Conservation (phyloP, 2,113 vertebrate genomes). For the Rhabdornis inornatus region DNA sequence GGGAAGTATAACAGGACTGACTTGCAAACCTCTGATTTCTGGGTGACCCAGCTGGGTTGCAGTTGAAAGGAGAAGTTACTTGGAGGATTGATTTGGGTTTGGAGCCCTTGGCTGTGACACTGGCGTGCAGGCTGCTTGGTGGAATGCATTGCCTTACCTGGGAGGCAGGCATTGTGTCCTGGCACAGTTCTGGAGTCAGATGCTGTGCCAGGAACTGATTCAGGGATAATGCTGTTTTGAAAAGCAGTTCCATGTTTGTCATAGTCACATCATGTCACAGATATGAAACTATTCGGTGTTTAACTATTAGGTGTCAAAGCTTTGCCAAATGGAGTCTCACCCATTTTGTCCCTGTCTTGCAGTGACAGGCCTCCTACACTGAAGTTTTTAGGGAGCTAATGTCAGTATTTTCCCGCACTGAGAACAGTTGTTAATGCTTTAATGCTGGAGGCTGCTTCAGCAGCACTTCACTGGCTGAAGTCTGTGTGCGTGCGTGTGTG, state of each 20-base stretch:
- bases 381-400: background rate
- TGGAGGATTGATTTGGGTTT: background rate
- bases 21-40: background rate
- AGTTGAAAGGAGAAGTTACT: background rate
- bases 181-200: background rate
- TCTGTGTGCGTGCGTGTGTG: background rate
- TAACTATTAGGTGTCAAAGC: background rate
- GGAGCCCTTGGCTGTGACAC: background rate
- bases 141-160: background rate
- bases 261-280: background rate
- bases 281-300: background rate
- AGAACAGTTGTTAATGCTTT: background rate
- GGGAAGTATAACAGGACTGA: background rate
- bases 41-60: background rate
- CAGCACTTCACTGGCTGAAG: background rate
- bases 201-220: background rate
- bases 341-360: background rate
- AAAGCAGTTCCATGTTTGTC: slow-evolving; percentile 2
- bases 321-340: background rate
- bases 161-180: slow-evolving; percentile 16
- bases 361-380: background rate
- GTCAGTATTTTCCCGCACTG: background rate
- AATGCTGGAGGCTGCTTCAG: background rate
- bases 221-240: background rate
- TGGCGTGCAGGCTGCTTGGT: background rate